Evolutionary conservation across 2,113 vertebrate species (phyloP).

Genomic region (Neogobius melanostomus): DNA sequence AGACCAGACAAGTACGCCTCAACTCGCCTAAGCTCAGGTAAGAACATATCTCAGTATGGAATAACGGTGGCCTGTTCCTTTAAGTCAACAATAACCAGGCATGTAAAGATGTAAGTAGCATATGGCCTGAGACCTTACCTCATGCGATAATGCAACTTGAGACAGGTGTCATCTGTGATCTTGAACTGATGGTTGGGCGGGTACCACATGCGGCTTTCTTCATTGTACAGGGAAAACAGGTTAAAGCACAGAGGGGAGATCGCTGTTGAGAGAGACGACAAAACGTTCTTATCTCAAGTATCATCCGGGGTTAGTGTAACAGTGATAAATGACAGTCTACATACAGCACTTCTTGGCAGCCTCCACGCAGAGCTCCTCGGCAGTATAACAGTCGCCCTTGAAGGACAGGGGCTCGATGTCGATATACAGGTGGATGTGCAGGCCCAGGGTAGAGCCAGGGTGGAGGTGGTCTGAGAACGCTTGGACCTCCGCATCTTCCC

Average conservation of each 20-base stretch:
- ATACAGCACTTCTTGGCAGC: conserved; percentile 90
- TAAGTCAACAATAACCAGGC: too few species aligned
- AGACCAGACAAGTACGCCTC: too few species aligned
- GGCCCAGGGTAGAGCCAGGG: conserved; percentile 74
- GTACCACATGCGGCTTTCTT: conserved; percentile 84
- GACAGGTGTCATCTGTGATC: conserved; percentile 81
- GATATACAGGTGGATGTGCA: conserved; percentile 87
- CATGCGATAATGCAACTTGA: conserved; percentile 91
- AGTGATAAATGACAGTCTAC: conserved; percentile 45
- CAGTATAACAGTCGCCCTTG: conserved; percentile 79
- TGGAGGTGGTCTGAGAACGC: conserved; percentile 70
- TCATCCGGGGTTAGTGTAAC: too few species aligned
- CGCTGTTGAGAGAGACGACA: conserved; percentile 63
- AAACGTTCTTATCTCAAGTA: too few species aligned
- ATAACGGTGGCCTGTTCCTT: too few species aligned
- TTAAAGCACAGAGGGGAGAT: conserved; percentile 96
- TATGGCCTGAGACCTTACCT: conserved; percentile 75
- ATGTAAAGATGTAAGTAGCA: neutral
- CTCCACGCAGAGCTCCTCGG: conserved; percentile 85
- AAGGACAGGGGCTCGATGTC: conserved; percentile 77
- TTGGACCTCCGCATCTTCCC: conserved; percentile 90
- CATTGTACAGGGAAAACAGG: conserved; percentile 89
- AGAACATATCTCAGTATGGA: too few species aligned
- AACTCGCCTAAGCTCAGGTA: too few species aligned
- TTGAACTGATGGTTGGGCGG: conserved; percentile 88